Evolutionary conservation across 53 echinoderm and acorn worm species (phyloP), one percentile per base, ranked within the genome.

Genomic region (Echinometra lucunter): DNA sequence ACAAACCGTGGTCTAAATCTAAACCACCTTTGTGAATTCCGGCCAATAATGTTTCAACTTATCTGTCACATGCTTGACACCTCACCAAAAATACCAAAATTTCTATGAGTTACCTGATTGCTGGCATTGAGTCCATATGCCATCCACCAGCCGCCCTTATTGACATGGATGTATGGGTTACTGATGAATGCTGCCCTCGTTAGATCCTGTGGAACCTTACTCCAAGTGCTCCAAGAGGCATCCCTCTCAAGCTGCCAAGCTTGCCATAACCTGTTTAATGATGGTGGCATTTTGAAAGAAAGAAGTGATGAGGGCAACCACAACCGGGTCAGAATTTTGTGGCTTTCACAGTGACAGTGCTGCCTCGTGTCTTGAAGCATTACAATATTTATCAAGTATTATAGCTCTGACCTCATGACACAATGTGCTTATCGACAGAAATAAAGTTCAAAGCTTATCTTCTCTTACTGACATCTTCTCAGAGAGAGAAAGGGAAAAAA

Each of bases 191-290:
- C 67, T 57, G 69, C 89, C 5, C 89, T 28, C 12, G 83, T 3
- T 25, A 28, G 27, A 38, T 44, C 60, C 60, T 57, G 90, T 0
- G 94, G 87, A 40, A 97, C 94, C 83, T 95, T 44, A 13, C 82
- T 40, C 97, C 97, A 97, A 6, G 75, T 47, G 1, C 82, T 92
- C 96, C 96, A 97, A 10, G 81, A 60, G 11, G 35, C 85, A n/a
- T 95, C 97, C 53, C 96, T 74, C 57, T 95, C 88, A 44, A 91
- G 55, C 95, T 97, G 97, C 96, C 96, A 97, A 56, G 89, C 80
- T 42, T 96, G 91, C 96, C 97, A 97, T 63, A 96, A 90, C 89
- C 97, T 97, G 82, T 35, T 45, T 75, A 53, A 21, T 18, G 63
- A 21, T 63, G 63, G 21, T 18, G 16, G 63, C 4, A 63, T 23